Evolutionary conservation across 2,113 vertebrate genomes (phyloP).

Genomic region (Rissa tridactyla): DNA sequence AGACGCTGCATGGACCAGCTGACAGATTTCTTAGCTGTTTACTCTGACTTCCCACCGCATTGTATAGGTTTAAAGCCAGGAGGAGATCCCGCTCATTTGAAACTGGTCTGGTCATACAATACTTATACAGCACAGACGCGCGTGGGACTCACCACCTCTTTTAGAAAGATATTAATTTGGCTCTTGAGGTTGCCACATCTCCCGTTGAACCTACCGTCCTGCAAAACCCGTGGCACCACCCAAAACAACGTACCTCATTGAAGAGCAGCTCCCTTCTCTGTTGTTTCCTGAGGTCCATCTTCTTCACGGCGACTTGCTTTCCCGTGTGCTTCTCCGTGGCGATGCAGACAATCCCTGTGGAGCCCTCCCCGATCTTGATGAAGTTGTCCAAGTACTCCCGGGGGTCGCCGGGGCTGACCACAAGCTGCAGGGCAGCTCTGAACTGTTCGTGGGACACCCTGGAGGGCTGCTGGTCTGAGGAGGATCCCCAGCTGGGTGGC

Average conservation of each 20-base stretch:
- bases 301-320: conserved; percentile 97
- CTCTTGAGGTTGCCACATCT: not conserved
- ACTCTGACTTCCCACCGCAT: not conserved
- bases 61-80: not conserved
- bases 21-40: not conserved
- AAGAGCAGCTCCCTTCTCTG: conserved; percentile 97
- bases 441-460: conserved; percentile 98
- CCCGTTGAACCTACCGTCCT: accelerated
- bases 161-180: accelerated
- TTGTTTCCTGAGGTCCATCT: conserved; percentile 98
- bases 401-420: conserved; percentile 96
- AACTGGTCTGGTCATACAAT: not conserved
- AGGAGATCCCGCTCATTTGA: not conserved
- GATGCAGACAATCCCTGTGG: conserved; percentile 97
- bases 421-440: conserved; percentile 93
- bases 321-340: conserved; percentile 95
- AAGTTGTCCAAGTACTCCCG: conserved; percentile 96
- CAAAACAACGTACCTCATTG: conserved; percentile 82
- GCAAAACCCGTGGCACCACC: accelerated
- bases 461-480: conserved; percentile 91
- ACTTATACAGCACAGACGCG: accelerated
- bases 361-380: conserved; percentile 98
- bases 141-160: not conserved
- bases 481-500: conserved; percentile 94
- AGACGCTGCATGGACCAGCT: accelerated